Evolutionary conservation across 2,797 vertebrate genomes (phyloP), one percentile per base, ranked within the genome.

Genomic region (Danio kyathit): DNA sequence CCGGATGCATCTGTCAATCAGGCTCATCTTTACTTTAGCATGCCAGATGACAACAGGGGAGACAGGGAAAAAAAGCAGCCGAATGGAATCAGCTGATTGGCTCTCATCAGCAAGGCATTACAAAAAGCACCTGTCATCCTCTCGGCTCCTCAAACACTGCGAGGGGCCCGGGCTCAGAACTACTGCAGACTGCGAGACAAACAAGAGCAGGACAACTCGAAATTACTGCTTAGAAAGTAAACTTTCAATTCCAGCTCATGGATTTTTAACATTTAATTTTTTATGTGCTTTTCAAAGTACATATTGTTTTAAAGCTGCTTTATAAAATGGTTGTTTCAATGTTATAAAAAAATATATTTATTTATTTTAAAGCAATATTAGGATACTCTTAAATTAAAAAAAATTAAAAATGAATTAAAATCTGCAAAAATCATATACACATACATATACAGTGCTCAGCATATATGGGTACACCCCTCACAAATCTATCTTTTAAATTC

Each of bases 91-190:
- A 92, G 94, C 95, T 84, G 94, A 96, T 97, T 97, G 96, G 96
- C 92, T 96, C 95, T 95, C 94, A 95, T 97, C 96, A 95, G 95
- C 95, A 96, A 95, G 94, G 95, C 96, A 96, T 96, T 96, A 96
- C 95, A 94, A 93, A 93, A 95, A 96, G 95, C 95, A 96, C 95
- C 96, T 97, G 96, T 96, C 95, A 96, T 94, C 95, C 93, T 93
- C 88, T 63, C 85, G 87, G 92, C 92, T 94, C 90, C 91, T 93
- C 93, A 94, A 91, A 92, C 61, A 83, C 82, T 83, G 80, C 65
- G 67, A 86, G 94, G 92, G 93, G 92, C 92, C 91, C 78, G n/a
- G 73, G 85, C 75, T 70, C 88, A 67, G 79, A 78, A 72, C 52
- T 82, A 74, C 85, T 78, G 84, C 65, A 86, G 82, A 81, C 86